Evolutionary conservation across 2,888 invertebrate genomes (phyloP).

Genomic region (Anodontia alba): DNA sequence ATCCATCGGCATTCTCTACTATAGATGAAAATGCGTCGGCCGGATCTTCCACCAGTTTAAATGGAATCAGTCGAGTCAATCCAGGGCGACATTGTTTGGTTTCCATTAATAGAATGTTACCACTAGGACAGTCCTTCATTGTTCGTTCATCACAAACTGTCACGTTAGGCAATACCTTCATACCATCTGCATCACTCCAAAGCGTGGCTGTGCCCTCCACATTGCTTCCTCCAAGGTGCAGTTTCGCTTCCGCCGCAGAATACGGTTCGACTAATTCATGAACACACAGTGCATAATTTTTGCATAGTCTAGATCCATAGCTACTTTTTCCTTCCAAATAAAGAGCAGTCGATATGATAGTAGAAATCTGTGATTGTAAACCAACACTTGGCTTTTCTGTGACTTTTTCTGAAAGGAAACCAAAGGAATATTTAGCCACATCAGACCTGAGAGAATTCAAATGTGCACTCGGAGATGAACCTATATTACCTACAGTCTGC

Average conservation of each 20-base stretch:
- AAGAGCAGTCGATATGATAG: no score
- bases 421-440: no score
- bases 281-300: neutral
- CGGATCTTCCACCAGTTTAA: neutral
- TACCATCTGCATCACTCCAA: constrained; percentile 25
- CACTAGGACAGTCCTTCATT: neutral
- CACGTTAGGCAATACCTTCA: neutral
- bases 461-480: no score
- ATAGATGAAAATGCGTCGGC: neutral
- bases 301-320: neutral
- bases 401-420: no score
- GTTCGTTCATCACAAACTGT: neutral
- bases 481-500: no score
- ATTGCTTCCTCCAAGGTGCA: constrained; percentile 6
- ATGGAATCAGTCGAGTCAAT: constrained; percentile 1
- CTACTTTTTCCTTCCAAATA: no score
- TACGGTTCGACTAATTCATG: neutral
- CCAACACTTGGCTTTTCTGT: no score
- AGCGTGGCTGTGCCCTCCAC: constrained; percentile 24
- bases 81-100: constrained; percentile 7
- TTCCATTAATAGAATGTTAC: constrained; percentile 1
- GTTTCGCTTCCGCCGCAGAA: neutral
- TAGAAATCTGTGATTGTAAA: no score
- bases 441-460: no score
- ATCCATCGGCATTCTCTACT: no score